These are phyloP conservation scores for Aplocera efformata DNA, from an alignment of 2,888 invertebrate species.

Conservation along the genomic window DNA sequence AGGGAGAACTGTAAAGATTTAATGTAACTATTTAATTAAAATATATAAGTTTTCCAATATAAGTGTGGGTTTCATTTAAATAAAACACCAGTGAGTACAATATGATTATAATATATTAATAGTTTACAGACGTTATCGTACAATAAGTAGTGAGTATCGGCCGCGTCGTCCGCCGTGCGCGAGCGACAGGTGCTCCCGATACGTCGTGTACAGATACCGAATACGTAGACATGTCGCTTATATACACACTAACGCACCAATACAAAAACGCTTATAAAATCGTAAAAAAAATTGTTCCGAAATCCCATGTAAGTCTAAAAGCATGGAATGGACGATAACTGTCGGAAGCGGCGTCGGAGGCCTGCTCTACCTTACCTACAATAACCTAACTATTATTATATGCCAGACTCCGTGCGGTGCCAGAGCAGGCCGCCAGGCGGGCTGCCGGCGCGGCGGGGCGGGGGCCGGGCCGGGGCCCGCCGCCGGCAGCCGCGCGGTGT, in stretches of 20 bases:
- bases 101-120: slow-evolving; percentile 81
- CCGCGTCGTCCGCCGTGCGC: slow-evolving; percentile 36
- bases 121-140: slow-evolving; percentile 79
- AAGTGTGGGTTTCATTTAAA: slow-evolving; percentile 41
- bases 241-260: slow-evolving; percentile 60
- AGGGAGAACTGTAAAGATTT: slow-evolving; percentile 77
- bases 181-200: no score
- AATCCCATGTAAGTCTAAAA: slow-evolving; percentile 41
- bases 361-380: slow-evolving; percentile 59
- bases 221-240: slow-evolving; percentile 45
- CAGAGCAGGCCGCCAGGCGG: no score
- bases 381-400: slow-evolving; percentile 56
- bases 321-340: slow-evolving; percentile 60
- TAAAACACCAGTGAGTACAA: slow-evolving; percentile 60
- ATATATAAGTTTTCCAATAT: slow-evolving; percentile 77
- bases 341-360: slow-evolving; percentile 48
- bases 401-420: slow-evolving; percentile 51
- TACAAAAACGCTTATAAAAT: slow-evolving; percentile 40
- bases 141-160: slow-evolving; percentile 63
- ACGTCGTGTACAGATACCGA: slow-evolving; percentile 37
- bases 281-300: slow-evolving; percentile 27
- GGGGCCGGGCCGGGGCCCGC: no score
- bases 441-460: no score
- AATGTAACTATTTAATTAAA: slow-evolving; percentile 80
- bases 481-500: no score